Conservation (phyloP, 2,113 vertebrate species). For the Manacus vitellinus region DNA sequence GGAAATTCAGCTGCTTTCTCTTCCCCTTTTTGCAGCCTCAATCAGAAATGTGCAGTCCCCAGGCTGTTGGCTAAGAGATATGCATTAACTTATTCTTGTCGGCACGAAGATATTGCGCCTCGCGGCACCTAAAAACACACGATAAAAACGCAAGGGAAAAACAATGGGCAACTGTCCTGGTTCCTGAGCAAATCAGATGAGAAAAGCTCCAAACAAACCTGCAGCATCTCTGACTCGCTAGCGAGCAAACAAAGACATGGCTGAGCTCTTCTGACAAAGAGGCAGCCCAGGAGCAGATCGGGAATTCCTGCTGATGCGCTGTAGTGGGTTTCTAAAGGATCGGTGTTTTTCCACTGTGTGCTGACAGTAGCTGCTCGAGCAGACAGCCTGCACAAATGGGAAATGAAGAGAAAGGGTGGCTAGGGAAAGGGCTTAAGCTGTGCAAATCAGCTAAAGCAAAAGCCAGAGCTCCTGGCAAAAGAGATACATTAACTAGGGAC, state of each 20-base stretch:
- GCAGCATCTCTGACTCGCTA: not conserved
- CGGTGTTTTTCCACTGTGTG: not conserved
- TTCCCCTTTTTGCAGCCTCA: not conserved
- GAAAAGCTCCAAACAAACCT: not conserved
- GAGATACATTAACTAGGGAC: not conserved
- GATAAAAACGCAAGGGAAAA: not conserved
- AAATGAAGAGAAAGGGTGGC: not conserved
- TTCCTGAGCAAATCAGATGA: not conserved
- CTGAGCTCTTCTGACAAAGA: constrained; percentile 51
- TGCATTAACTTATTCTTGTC: not conserved
- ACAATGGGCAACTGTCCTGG: constrained; percentile 10
- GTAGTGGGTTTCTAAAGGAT: not conserved
- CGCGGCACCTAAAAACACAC: not conserved
- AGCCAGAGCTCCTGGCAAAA: not conserved
- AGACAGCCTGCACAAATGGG: not conserved
- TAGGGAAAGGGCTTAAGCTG: not conserved
- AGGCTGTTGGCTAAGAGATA: not conserved
- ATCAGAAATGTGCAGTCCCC: not conserved
- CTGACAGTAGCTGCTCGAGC: not conserved
- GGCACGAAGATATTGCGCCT: not conserved
- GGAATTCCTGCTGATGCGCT: not conserved
- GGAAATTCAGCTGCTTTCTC: not conserved
- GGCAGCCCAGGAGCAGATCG: not conserved
- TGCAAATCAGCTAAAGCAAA: not conserved
- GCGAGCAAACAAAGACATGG: constrained; percentile 2